Evolutionary conservation across 2,113 vertebrate species (phyloP), one percentile per base, ranked within the genome.

Genomic region (Entosphenus tridentatus): DNA sequence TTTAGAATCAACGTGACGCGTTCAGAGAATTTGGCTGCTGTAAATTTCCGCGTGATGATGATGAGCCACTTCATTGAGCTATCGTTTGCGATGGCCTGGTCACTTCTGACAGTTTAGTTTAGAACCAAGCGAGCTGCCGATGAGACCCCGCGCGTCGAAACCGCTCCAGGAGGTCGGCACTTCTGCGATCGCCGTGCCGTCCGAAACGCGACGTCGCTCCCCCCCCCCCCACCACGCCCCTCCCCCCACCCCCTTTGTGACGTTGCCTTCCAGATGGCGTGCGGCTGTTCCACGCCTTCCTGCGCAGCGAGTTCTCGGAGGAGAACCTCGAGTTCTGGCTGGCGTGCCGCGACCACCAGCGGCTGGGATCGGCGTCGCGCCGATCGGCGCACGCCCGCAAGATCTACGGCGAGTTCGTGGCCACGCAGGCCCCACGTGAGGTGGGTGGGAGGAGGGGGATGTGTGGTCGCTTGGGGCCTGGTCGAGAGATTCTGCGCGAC

Each of bases 261-360:
- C 39, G 39, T 39, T 39, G 39, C 39, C 39, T 39, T 39, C 39
- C 39, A 98, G 93, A 80, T 73, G 93, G 92, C 56, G 76, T 92
- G 73, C 83, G 80, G 0, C 84, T 87, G 57, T 98, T 97, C 77
- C 85, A 84, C 3, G 78, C 83, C 56, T 98, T 98, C 74, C 78
- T 98, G 65, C 81, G 88, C 71, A 92, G 87, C 0, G 93, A 97
- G 74, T 98, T 92, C 75, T 96, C 92, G 0, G 87, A 97, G 76
- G 93, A 98, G 80, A 97, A 98, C 78, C 81, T 98, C 0, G 87
- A 91, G 12, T 98, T 98, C 79, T 98, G 95, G 84, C 78, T 91
- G 72, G 93, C 89, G 2, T 98, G 93, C 0, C 88, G 95, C 72
- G 89, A 96, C 62, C 96, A 86, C 78, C 88, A 82, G 76, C 85